Conservation (phyloP, 2,797 vertebrate species). For the Corythornis leucogaster region DNA sequence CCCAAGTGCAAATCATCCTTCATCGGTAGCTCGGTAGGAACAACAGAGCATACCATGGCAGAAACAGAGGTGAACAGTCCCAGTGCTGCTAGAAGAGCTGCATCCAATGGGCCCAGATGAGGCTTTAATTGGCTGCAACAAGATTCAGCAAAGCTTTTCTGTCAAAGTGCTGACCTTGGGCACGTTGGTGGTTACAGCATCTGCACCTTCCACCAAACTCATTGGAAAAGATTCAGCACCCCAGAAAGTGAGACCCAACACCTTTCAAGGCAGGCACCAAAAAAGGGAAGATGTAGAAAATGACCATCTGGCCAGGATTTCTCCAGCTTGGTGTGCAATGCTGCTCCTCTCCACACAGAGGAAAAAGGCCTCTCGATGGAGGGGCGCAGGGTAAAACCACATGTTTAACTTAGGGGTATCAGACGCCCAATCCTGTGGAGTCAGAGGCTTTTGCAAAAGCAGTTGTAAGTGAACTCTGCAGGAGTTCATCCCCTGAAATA, state of each 20-base stretch:
- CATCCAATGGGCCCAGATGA: not conserved
- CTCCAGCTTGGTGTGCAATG: not conserved
- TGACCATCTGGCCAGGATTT: rapidly evolving
- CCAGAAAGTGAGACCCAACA: not conserved
- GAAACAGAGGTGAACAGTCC: not conserved
- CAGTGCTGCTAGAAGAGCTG: rapidly evolving
- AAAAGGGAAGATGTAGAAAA: not conserved
- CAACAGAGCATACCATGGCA: not conserved
- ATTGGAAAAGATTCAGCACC: rapidly evolving
- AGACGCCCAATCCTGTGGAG: not conserved
- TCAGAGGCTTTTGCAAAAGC: not conserved
- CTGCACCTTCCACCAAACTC: not conserved
- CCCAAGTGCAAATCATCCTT: not conserved
- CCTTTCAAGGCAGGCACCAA: not conserved
- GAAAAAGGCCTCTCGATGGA: not conserved
- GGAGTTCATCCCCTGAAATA: conserved; percentile 62
- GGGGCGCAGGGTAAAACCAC: not conserved
- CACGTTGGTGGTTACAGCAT: rapidly evolving
- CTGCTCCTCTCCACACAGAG: not conserved
- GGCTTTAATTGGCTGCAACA: not conserved
- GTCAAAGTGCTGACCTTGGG: not conserved
- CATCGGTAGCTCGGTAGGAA: not conserved
- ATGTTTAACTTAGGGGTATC: not conserved
- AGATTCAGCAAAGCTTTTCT: not conserved
- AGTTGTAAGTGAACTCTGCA: conserved; percentile 18